phyloP scores from a whole-genome alignment of 1,140 invertebrate species.

The Heliothis virescens region DNA sequence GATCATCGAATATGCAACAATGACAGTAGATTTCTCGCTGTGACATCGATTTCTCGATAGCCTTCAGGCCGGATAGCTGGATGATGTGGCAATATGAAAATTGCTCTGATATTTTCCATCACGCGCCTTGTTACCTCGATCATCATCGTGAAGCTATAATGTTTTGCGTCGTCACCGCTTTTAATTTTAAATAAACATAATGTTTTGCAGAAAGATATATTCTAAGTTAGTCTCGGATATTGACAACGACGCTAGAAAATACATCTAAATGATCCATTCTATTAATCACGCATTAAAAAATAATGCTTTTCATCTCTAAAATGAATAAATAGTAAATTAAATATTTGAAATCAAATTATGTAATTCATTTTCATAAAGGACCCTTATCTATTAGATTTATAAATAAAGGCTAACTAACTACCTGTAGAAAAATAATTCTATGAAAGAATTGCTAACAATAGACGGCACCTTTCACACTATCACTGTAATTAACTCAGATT shows the following conservation, averaged over 20 bases:
- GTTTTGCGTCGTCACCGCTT: background rate
- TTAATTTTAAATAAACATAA: background rate
- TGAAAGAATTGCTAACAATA: background rate
- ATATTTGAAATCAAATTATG: too few relatives aligned
- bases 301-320: too few relatives aligned
- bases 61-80: constrained; percentile 1
- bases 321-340: too few relatives aligned
- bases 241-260: background rate
- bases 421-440: background rate
- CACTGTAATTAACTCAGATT: constrained; percentile 8
- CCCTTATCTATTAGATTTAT: background rate
- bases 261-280: background rate
- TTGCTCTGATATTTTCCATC: constrained; percentile 22
- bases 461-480: constrained; percentile 3
- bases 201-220: background rate
- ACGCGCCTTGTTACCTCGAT: background rate
- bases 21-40: constrained; percentile 14
- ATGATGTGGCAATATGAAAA: constrained; percentile 40
- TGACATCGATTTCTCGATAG: constrained; percentile 26
- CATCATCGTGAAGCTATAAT: background rate
- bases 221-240: background rate
- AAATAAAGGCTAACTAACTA: background rate
- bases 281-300: too few relatives aligned
- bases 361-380: background rate
- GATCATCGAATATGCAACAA: constrained; percentile 33